These are phyloP conservation scores for Pocillopora damicornis DNA, from an alignment of 64 coral and sea anemone species.

Conservation along the genomic window DNA sequence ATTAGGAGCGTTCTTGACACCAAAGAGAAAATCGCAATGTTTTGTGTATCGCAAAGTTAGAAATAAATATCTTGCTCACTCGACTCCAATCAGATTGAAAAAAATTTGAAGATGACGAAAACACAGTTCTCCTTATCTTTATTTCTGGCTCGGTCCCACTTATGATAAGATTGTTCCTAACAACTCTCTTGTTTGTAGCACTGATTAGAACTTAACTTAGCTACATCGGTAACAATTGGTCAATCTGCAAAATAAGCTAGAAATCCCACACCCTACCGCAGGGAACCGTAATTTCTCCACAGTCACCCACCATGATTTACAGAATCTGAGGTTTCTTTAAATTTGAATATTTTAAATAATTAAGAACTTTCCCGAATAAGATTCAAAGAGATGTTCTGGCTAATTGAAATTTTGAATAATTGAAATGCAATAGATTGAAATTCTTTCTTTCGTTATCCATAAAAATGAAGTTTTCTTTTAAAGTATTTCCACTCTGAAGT, in stretches of 20 bases:
- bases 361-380: slow-evolving; percentile 32
- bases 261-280: neutral
- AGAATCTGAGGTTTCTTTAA: neutral
- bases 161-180: neutral
- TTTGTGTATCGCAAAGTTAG: too few species aligned
- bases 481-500: neutral
- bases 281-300: neutral
- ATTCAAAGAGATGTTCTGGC: neutral
- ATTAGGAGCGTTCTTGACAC: too few species aligned
- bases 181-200: neutral
- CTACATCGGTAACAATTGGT: neutral
- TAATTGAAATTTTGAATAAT: slow-evolving; percentile 40
- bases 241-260: neutral
- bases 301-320: neutral
- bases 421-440: neutral
- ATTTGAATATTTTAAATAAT: slow-evolving; percentile 46
- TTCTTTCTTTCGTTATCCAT: neutral
- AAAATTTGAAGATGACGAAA: too few species aligned
- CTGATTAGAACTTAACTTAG: neutral
- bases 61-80: too few species aligned
- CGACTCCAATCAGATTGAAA: too few species aligned
- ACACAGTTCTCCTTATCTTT: too few species aligned
- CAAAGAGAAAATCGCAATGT: too few species aligned
- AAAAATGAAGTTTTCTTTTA: neutral
- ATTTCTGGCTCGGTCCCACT: too few species aligned